A percentile compares a stretch with the other conserved stretches of the same genome.
These are phyloP conservation scores for Neodontobutis hainanensis DNA, from an alignment of 2,113 vertebrate species.

Conservation along the genomic window DNA sequence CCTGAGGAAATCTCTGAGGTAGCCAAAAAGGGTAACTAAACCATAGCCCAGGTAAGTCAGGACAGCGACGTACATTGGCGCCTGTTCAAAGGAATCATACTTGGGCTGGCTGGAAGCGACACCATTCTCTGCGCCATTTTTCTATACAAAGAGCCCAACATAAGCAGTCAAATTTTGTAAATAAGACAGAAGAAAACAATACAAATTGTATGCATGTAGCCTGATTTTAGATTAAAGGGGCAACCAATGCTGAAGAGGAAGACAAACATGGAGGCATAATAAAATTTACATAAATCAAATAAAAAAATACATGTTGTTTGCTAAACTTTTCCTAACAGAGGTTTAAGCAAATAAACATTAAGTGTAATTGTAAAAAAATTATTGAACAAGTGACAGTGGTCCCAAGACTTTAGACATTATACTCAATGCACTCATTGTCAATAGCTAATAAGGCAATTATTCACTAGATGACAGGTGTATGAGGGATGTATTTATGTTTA, in stretches of 20 bases:
- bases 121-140: constrained; percentile 76
- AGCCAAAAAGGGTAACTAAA: constrained; percentile 90
- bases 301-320: no score
- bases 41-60: constrained; percentile 90
- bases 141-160: constrained; percentile 76
- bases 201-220: constrained; percentile 5
- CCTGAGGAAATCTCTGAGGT: constrained; percentile 92
- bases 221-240: constrained; percentile 9
- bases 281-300: neutral
- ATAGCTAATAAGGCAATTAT: no score
- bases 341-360: no score
- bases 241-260: constrained; percentile 3
- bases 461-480: no score
- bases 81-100: constrained; percentile 85
- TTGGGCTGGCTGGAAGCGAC: constrained; percentile 64
- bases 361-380: no score
- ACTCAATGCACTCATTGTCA: no score
- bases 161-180: constrained; percentile 24
- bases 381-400: no score
- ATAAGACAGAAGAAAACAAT: constrained; percentile 29
- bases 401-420: no score
- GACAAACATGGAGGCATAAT: neutral
- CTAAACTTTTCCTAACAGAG: no score
- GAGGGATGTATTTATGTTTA: no score
- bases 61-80: constrained; percentile 89